Percentiles rank a stretch among this genome's conserved stretches.
phyloP scores from a whole-genome alignment of 2,113 vertebrate species.

The Burhinus bistriatus region DNA sequence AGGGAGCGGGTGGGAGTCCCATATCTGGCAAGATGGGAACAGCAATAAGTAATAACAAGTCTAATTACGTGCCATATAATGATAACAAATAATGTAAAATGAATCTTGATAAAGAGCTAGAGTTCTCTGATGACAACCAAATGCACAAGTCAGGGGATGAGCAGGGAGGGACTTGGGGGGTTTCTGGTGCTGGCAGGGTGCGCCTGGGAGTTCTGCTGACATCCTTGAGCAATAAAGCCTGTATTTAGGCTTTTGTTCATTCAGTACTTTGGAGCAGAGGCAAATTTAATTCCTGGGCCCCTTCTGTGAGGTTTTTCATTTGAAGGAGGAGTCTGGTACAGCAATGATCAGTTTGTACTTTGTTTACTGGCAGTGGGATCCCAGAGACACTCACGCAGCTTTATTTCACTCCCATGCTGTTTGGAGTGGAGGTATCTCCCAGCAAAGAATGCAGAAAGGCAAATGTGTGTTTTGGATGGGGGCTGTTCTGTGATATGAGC shows the following conservation, averaged over 20 bases:
- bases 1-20: slow-evolving; percentile 50
- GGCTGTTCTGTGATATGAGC: background rate
- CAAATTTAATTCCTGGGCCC: background rate
- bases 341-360: background rate
- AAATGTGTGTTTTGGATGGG: background rate
- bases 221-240: background rate
- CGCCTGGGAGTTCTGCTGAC: background rate
- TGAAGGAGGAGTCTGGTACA: background rate
- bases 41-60: background rate
- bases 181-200: background rate
- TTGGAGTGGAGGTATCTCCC: background rate
- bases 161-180: background rate
- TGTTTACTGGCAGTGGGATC: background rate
- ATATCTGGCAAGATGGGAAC: slow-evolving; percentile 1
- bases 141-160: background rate
- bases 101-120: background rate
- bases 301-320: background rate
- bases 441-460: background rate
- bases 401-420: background rate
- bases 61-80: slow-evolving; percentile 13
- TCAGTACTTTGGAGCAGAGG: background rate
- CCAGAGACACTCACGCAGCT: background rate
- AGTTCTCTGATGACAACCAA: background rate
- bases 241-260: background rate
- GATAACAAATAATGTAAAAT: slow-evolving; percentile 27